Evolutionary conservation across 2,888 invertebrate genomes (phyloP), one percentile per base, ranked within the genome.

Genomic region (Amphipyra berbera): DNA sequence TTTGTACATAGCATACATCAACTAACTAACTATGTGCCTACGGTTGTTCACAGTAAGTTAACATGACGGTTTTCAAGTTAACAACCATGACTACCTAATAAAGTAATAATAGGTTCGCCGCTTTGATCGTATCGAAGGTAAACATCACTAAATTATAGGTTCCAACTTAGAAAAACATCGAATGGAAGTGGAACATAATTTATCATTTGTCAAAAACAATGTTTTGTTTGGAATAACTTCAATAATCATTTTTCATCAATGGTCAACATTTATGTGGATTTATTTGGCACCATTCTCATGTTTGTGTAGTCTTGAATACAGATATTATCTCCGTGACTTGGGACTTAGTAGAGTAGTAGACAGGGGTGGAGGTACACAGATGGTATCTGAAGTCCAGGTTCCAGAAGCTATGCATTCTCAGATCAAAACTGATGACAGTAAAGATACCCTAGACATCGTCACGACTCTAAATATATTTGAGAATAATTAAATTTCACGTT

Each of bases 401-500:
- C 84, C 90, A n/a, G 95, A 95, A 81, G 92, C 89, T 13, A 91
- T 94, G 65, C 95, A 95, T 74, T 88, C 94, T 8, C 95, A 95
- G 75, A 90, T 95, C 14, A 89, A 88, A 68, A 70, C 85, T 66
- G 90, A 90, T 30, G 87, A 84, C 21, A 78, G 60, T 57, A 82
- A 81, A 62, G n/a, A 88, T 9, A 69, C 76, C 1, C 74, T 83
- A 2, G 92, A 91, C 53, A 65, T 83, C 6, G 86, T 90, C 42
- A 85, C 89, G n/a, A n/a, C n/a, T n/a, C n/a, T n/a, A n/a, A n/a
- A n/a, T n/a, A n/a, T n/a, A n/a, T n/a, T n/a, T n/a, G n/a, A n/a
- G n/a, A n/a, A n/a, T n/a, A n/a, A n/a, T n/a, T n/a, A n/a, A n/a
- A n/a, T n/a, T n/a, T n/a, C n/a, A n/a, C n/a, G n/a, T n/a, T n/a